phyloP scores from a whole-genome alignment of 2,113 vertebrate species.

The Dicrurus megarhynchus region DNA sequence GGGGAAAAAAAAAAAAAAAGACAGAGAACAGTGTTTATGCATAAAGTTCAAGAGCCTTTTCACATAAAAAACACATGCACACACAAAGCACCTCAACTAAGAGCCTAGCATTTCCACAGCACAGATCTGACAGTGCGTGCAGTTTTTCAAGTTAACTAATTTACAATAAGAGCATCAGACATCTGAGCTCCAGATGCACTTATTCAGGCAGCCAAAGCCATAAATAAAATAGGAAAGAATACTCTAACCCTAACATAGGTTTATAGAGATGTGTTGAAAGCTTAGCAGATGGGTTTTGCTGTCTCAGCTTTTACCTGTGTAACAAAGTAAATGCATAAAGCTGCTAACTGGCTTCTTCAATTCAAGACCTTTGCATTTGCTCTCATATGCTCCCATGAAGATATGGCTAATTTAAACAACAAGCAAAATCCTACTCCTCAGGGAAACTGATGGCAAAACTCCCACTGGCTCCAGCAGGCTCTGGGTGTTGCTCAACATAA shows the following conservation, averaged over 20 bases:
- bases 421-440: background rate
- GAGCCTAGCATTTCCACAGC: conserved; percentile 20
- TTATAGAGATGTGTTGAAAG: background rate
- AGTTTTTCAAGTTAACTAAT: conserved; percentile 12
- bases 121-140: background rate
- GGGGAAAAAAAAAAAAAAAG: accelerated
- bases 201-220: background rate
- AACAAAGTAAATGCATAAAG: background rate
- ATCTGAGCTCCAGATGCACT: conserved; percentile 50
- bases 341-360: background rate
- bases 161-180: background rate
- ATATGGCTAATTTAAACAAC: background rate
- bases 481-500: background rate
- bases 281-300: background rate
- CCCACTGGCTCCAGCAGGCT: background rate
- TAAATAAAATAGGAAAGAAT: conserved; percentile 28
- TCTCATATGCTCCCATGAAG: background rate
- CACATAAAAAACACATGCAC: background rate
- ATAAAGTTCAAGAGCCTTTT: conserved; percentile 16
- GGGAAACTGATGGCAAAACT: background rate
- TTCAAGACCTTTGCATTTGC: background rate
- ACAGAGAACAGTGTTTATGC: background rate
- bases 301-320: conserved; percentile 25
- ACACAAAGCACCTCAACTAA: background rate
- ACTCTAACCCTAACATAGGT: background rate